Conservation (phyloP, 2,888 invertebrate genomes). For the Tinea pellionella region DNA sequence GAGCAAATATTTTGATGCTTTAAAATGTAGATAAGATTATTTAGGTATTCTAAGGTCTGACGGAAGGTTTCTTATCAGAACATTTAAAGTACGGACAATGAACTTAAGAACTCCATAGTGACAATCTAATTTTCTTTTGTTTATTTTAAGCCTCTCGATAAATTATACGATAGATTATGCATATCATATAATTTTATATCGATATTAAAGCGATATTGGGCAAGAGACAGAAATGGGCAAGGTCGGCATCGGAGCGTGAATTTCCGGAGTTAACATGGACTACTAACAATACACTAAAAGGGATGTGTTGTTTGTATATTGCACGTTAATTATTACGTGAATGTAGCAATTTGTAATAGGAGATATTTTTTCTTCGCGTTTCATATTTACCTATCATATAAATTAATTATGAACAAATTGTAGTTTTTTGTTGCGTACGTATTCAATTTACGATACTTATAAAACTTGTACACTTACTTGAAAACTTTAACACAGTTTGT, state of each 20-base stretch:
- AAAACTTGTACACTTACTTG: too few species aligned
- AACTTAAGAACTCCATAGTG: not conserved
- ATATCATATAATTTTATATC: not conserved
- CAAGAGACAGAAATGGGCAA: slow-evolving; percentile 51
- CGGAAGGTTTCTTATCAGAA: not conserved
- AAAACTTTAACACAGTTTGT: too few species aligned
- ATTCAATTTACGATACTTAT: too few species aligned
- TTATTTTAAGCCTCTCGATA: too few species aligned
- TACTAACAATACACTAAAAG: slow-evolving; percentile 2
- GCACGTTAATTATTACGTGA: not conserved
- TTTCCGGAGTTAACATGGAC: slow-evolving; percentile 37
- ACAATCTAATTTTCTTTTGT: too few species aligned
- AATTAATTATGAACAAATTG: too few species aligned
- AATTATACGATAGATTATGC: too few species aligned
- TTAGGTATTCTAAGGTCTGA: not conserved
- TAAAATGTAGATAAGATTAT: not conserved
- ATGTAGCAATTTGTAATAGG: not conserved
- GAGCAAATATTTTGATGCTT: not conserved
- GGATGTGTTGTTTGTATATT: slow-evolving; percentile 13
- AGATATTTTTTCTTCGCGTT: too few species aligned
- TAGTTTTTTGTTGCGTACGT: too few species aligned
- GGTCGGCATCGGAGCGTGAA: slow-evolving; percentile 62
- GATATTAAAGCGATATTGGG: not conserved
- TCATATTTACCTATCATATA: too few species aligned
- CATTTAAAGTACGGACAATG: not conserved